A percentile compares a stretch with the other conserved stretches of the same genome.
Evolutionary conservation across 2,888 invertebrate genomes (phyloP).

Genomic region (Hirtodrosophila cameraria): DNA sequence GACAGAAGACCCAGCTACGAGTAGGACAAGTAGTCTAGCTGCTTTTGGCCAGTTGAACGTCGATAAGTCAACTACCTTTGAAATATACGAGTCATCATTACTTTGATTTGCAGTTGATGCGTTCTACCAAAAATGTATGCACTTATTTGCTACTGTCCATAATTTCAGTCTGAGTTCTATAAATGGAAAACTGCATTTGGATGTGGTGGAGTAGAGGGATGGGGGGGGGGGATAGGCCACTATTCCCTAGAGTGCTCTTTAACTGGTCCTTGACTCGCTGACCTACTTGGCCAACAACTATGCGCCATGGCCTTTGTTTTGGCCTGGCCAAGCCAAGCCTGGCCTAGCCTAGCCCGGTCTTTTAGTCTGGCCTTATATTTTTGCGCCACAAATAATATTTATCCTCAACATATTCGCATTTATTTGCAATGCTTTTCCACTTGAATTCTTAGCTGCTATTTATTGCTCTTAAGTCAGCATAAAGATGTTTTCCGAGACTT

Average conservation of each 20-base stretch:
- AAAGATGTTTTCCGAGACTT: slow-evolving; percentile 65
- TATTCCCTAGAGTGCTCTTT: slow-evolving; percentile 53
- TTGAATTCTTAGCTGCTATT: slow-evolving; percentile 63
- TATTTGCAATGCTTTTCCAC: slow-evolving; percentile 70
- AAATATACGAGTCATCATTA: slow-evolving; percentile 65
- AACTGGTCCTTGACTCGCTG: slow-evolving; percentile 76
- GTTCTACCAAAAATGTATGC: slow-evolving; percentile 58
- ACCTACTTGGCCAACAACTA: slow-evolving; percentile 62
- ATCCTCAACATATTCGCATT: slow-evolving; percentile 62
- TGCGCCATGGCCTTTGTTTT: slow-evolving; percentile 55
- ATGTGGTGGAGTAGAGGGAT: too few relatives aligned
- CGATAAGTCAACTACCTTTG: slow-evolving; percentile 44
- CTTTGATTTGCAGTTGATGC: slow-evolving; percentile 63
- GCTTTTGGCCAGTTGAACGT: too few relatives aligned
- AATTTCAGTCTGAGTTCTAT: slow-evolving; percentile 37
- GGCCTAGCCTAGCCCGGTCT: slow-evolving; percentile 5
- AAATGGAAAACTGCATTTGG: slow-evolving; percentile 40
- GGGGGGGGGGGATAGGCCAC: too few relatives aligned
- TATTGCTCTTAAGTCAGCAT: slow-evolving; percentile 66
- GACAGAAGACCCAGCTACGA: neutral
- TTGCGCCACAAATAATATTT: slow-evolving; percentile 67
- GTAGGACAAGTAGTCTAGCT: slow-evolving; percentile 18
- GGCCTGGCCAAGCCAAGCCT: slow-evolving; percentile 15
- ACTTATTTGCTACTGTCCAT: slow-evolving; percentile 75
- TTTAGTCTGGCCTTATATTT: slow-evolving; percentile 24